Base-by-base conservation (phyloP, 1,140 invertebrate species). In the Oedothorax gibbosus region DNA sequence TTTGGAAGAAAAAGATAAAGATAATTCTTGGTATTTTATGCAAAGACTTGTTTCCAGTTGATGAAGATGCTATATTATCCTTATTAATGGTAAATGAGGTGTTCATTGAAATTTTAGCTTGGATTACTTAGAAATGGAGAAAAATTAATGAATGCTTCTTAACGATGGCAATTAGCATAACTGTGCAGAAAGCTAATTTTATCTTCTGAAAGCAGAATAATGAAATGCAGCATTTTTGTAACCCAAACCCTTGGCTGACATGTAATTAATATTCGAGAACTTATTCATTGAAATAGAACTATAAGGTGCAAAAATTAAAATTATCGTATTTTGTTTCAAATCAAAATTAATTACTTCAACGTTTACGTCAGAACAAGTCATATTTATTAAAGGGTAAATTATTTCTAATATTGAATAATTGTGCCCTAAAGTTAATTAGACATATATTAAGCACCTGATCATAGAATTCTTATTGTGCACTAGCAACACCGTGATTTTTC, bases 211-310 rank as follows among this genome's bases (percentile, higher is more conserved):
- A 35, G 6, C 53, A 10, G 15, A 75, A 75, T 57, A 49, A 75
- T 35, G 54, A 11, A 21, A 0, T 21, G 72, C n/a, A 50, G 54
- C 8, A n/a, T 57, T 35, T 60, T 49, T 10, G 35, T 53, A 79
- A 79, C 7, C 12, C 8, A 18, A 64, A n/a, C 20, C n/a, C 21
- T 50, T 79, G 77, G 35, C 56, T 66, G 77, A 53, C 77, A 6
- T 18, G 66, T 68, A 79, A 79, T 79, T 79, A 79, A 79, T 66
- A 66, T 35, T 20, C 64, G 11, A 68, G 56, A 0, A 66, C 51
- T 79, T 79, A 79, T 66, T 79, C 68, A 79, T 79, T 79, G 18
- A 68, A 66, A 68, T 51, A 14, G n/a, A 79, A 68, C 68, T 66
- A 35, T 35, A 35, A 35, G 35, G 35, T 35, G 35, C 35, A 35